Evolutionary conservation across 2,113 vertebrate species (phyloP), one percentile per base, ranked within the genome.

Genomic region (Syngnathoides biaculeatus): DNA sequence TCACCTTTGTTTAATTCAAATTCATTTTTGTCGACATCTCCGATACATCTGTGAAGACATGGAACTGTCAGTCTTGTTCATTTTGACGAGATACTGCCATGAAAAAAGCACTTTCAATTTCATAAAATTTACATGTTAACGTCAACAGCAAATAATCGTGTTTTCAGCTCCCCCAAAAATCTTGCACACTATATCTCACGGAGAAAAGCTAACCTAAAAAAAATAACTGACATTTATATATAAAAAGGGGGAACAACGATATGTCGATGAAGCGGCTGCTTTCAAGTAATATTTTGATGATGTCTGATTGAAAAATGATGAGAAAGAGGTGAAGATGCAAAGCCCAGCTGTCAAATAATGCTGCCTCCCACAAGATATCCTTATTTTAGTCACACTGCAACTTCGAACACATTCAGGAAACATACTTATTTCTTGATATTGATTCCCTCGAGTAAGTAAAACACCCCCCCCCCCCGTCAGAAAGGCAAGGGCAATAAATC

Each of bases 401-500:
- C 45, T 56, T 56, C 12, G 14, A 53, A 26, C 24, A 56, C 13
- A 56, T 24, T 26, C 5, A 56, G 26, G 24, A 47, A 47, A 47
- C 17, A 47, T 17, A 47, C 22, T 10, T 6, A 4, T 22, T n/a
- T 40, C 38, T 61, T 22, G 4, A 40, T 61, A 11, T 39, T 13
- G 39, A 61, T 40, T 13, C 1, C 12, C 5, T 24, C 14, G 39
- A 8, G 7, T 42, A 14, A 14, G 12, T 62, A 15, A 39, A 24
- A 60, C 35, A 6, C 13, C n/a, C n/a, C n/a, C n/a, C n/a, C n/a
- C n/a, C n/a, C n/a, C n/a, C n/a, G n/a, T n/a, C n/a, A 15, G 39
- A 8, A 8, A 53, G 48, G 35, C 45, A 53, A 22, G 20, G 47
- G 30, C 19, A 77, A 65, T 65, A 79, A 68, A 70, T 66, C 52